Percentiles rank a stretch among this genome's conserved stretches.
Conservation (phyloP, 2,797 vertebrate genomes). For the Microctenopoma lineatum region DNA sequence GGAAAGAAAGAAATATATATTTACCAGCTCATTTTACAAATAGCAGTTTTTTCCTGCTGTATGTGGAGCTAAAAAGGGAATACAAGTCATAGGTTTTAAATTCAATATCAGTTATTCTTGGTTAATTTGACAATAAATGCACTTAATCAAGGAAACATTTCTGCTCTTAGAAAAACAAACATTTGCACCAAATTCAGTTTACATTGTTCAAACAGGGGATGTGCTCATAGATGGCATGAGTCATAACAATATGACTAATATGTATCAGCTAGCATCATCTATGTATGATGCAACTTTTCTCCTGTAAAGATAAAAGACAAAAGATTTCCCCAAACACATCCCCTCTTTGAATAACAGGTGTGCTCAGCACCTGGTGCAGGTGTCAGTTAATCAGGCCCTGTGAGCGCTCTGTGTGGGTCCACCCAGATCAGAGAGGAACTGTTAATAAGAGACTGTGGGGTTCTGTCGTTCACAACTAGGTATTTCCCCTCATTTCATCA, state of each 20-base stretch:
- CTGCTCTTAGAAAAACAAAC: conserved; percentile 56
- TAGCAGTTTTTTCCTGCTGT: conserved; percentile 1
- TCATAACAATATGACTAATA: conserved; percentile 36
- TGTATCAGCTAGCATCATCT: conserved; percentile 30
- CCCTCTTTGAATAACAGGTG: conserved; percentile 63
- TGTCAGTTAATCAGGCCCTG: conserved; percentile 54
- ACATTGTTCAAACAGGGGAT: conserved; percentile 52
- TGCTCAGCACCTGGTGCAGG: conserved; percentile 68
- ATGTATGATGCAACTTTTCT: conserved; percentile 49
- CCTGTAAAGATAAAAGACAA: conserved; percentile 36
- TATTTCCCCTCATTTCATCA: conserved; percentile 78
- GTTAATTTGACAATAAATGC: conserved; percentile 42
- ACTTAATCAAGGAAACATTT: conserved; percentile 41
- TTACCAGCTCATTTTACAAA: neutral
- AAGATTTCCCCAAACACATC: conserved; percentile 30
- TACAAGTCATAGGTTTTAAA: conserved; percentile 33
- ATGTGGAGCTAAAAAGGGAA: neutral
- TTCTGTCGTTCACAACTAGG: conserved; percentile 82
- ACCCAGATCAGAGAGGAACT: conserved; percentile 75
- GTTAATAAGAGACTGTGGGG: conserved; percentile 85
- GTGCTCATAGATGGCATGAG: conserved; percentile 42
- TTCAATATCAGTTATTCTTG: conserved; percentile 29
- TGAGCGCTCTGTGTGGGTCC: conserved; percentile 60
- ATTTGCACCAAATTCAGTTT: conserved; percentile 61
- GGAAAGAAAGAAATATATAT: conserved; percentile 11